phyloP scores from a whole-genome alignment of 2,797 vertebrate species.

The Lacerta bilineata region DNA sequence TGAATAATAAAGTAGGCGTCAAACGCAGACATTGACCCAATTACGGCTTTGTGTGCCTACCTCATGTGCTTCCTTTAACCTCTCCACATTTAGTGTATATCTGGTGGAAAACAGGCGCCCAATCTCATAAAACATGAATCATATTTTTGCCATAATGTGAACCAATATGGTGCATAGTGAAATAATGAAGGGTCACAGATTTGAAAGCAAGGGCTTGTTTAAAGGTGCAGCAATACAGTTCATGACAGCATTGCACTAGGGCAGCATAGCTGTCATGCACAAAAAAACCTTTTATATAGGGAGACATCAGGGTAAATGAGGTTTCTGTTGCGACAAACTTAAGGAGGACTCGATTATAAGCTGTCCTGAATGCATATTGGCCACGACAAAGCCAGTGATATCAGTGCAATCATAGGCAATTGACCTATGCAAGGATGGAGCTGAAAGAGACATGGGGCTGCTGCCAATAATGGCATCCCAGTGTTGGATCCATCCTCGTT shows the following conservation, averaged over 20 bases:
- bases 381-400: neutral
- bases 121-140: neutral
- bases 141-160: neutral
- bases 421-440: neutral
- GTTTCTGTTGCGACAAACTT: neutral
- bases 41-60: constrained; percentile 39
- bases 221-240: neutral
- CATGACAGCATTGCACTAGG: neutral
- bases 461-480: neutral
- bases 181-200: neutral
- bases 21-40: constrained; percentile 13
- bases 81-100: constrained; percentile 21
- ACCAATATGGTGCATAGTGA: neutral
- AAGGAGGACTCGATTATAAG: neutral
- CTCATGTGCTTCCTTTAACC: constrained; percentile 5
- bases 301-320: neutral
- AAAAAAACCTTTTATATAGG: neutral
- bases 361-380: neutral
- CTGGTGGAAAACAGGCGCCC: neutral
- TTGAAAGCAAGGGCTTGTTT: neutral
- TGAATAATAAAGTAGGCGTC: constrained; percentile 27
- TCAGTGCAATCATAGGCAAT: neutral
- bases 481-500: neutral
- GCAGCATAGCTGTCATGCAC: neutral
- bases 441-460: neutral